Base-by-base conservation (phyloP, 2,888 invertebrate species). In the Sinopyrophorus schimmeli region DNA sequence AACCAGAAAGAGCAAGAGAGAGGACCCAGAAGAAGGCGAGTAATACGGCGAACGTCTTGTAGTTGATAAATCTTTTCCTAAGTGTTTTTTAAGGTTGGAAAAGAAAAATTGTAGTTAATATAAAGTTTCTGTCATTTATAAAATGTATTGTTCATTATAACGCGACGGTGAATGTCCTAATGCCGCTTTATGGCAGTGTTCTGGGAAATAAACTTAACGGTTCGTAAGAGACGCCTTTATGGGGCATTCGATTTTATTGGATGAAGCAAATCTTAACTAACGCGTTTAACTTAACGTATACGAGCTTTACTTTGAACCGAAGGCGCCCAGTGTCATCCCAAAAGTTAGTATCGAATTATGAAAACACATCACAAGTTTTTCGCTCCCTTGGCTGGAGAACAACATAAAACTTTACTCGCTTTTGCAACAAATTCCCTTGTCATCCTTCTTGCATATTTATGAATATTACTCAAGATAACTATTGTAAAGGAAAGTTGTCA, bases 151-250 rank as follows among this genome's bases (percentile, higher is more conserved):
- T 40, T 50, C 50, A 50, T 44, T 50, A 50, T 38, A 44, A 44
- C 39, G 43, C 31, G 15, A 44, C 50, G 37, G 35, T 39, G 43
- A 43, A 50, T 44, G 39, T 35, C 26, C 44, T 44, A 40, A 50
- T 50, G 44, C 35, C 38, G 18, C 24, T 50, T 50, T 50, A 50
- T 38, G 35, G 34, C 30, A 39, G 39, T 44, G 37, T 49, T 49
- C 49, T 42, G 47, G 50, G 50, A 50, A 43, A 44, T 50, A 50
- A 50, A 50, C 38, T 50, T 50, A 50, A 50, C 50, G 50, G 50
- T 49, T 49, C 49, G 49, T 50, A 44, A 44, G 50, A 50, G 44
- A 38, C 50, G 50, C 44, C 50, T 50, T 50, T 50, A 50, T 50
- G 50, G 44, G 40, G 28, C 44, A 50, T 50, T 50, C 44, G 50